Conservation (phyloP, 2,797 vertebrate genomes). For the Mycteria americana region DNA sequence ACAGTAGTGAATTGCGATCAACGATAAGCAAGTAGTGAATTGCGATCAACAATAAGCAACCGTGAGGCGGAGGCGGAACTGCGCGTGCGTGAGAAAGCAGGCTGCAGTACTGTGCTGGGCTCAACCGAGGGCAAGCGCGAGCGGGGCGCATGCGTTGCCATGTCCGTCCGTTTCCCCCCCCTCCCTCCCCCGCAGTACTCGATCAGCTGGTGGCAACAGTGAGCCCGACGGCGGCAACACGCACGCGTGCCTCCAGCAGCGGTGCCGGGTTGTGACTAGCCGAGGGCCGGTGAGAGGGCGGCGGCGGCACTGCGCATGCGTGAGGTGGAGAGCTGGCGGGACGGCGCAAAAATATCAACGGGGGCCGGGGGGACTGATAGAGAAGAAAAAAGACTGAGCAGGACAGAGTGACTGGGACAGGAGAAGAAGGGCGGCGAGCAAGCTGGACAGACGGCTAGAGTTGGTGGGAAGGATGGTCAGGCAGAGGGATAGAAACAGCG, state of each 20-base stretch:
- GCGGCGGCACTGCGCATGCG: not conserved
- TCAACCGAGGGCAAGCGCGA: not conserved
- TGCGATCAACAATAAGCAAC: not conserved
- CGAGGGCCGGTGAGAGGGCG: too few species aligned
- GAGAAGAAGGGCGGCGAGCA: not conserved
- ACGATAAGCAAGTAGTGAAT: not conserved
- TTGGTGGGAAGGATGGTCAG: not conserved
- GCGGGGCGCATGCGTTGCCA: not conserved
- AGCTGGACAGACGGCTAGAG: not conserved
- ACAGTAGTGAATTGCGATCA: fast-evolving
- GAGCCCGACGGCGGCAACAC: not conserved
- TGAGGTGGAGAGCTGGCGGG: not conserved
- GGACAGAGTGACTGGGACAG: not conserved
- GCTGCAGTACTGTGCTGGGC: not conserved
- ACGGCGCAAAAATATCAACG: fast-evolving
- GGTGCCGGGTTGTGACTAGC: not conserved
- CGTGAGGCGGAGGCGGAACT: too few species aligned
- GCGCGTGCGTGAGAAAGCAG: not conserved
- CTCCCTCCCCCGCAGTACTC: not conserved
- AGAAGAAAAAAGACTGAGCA: fast-evolving
- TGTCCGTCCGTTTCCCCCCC: too few species aligned
- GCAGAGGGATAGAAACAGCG: not conserved
- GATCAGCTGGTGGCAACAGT: not conserved
- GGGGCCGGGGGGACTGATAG: fast-evolving
- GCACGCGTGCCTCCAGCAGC: not conserved